Evolutionary conservation across 2,113 vertebrate genomes (phyloP).

Genomic region (Lampris incognitus): DNA sequence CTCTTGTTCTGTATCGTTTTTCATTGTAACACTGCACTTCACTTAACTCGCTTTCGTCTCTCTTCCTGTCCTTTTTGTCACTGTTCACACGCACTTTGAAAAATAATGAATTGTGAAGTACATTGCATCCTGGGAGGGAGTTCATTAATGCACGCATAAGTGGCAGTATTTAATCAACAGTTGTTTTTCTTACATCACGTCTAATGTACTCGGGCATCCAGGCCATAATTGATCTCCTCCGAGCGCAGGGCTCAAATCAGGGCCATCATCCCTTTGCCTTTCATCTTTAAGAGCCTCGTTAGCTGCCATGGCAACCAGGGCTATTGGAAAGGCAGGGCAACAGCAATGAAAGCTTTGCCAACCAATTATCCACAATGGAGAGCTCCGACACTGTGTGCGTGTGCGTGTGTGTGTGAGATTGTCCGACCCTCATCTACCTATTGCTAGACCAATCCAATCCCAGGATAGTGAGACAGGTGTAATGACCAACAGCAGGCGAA

Average conservation of each 20-base stretch:
- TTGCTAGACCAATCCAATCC: slow-evolving; percentile 40
- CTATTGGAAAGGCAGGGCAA: slow-evolving; percentile 55
- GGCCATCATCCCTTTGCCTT: slow-evolving; percentile 62
- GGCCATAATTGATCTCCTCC: slow-evolving; percentile 56
- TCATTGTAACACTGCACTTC: no score
- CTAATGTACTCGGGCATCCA: slow-evolving; percentile 38
- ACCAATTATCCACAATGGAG: slow-evolving; percentile 66
- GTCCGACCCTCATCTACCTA: slow-evolving; percentile 43
- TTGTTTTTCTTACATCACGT: slow-evolving; percentile 18
- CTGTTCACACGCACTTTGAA: no score
- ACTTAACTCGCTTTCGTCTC: no score
- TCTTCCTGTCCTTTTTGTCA: no score
- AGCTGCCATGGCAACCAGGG: slow-evolving; percentile 64
- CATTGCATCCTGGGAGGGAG: no score
- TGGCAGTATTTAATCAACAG: slow-evolving; percentile 32
- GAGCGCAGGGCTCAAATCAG: slow-evolving; percentile 61
- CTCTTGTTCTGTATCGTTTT: no score
- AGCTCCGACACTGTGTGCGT: slow-evolving; percentile 34
- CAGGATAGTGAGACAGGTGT: slow-evolving; percentile 46
- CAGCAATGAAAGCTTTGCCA: slow-evolving; percentile 59
- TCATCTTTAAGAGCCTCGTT: slow-evolving; percentile 68
- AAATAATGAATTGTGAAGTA: no score
- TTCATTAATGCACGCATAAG: slow-evolving; percentile 23
- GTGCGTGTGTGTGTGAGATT: slow-evolving; percentile 21
- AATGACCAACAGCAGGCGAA: slow-evolving; percentile 67